Evolutionary conservation across 2,888 invertebrate species (phyloP), one percentile per base, ranked within the genome.

Genomic region (Acronicta alni): DNA sequence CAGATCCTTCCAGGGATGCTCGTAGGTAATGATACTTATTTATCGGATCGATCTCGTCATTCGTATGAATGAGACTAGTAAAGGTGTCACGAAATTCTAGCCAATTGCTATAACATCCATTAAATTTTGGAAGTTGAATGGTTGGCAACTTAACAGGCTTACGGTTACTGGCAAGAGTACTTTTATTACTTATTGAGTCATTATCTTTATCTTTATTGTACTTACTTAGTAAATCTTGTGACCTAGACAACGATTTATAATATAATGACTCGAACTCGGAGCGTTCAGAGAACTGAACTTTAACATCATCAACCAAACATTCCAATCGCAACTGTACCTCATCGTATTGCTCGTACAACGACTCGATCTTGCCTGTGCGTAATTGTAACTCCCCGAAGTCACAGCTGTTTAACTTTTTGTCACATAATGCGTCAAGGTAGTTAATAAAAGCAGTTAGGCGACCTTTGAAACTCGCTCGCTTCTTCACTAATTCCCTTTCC

Each of bases 31-130:
- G 23, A 7, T 6, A 23, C 23, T 23, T 23, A 7, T 23, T 23
- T 1, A 23, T 23, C 7, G 71, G 60, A 9, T 72, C 70, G 0
- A 80, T 77, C 2, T 62, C 57, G n/a, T 71, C 57, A 57, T 75
- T 73, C 3, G 30, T 23, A 46, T 79, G 75, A 17, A 77, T 72
- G 14, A 77, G 52, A 39, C 69, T 68, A 9, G 49, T 6, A 49
- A 67, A 76, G 0, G 72, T 73, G 37, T 77, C 77, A 6, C 47
- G 59, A 56, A 80, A 78, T 44, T 75, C 80, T 3, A 77, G 39
- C 74, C 79, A 78, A 17, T 67, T 71, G 1, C 59, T 55, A 52
- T 70, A 73, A 6, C 30, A 56, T 14, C 74, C 77, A 20, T 41
- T 48, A 54, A 75, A 75, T 38, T 68, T 71, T 4, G 75, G 75